phyloP scores from a whole-genome alignment of 2,113 vertebrate genomes.

The Casuarius casuarius region DNA sequence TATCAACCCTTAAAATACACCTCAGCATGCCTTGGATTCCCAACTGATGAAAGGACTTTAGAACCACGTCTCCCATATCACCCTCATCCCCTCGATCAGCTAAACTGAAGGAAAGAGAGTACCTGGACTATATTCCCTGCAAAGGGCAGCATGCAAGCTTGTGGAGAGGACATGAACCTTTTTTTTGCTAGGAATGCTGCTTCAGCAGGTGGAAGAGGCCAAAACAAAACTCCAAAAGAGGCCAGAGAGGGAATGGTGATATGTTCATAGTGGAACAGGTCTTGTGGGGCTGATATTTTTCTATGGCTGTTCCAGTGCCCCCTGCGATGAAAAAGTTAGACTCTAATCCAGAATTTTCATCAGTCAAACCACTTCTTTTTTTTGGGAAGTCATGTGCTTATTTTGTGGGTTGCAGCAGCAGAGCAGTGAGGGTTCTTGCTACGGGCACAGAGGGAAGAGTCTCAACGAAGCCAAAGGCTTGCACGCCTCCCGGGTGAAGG shows the following conservation, averaged over 20 bases:
- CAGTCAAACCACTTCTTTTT: background rate
- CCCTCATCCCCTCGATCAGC: background rate
- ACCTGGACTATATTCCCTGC: background rate
- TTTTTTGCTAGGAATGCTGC: background rate
- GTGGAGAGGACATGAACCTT: background rate
- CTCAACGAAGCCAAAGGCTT: background rate
- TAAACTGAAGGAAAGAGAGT: background rate
- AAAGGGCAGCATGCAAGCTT: background rate
- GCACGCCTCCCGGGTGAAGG: background rate
- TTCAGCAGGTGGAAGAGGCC: background rate
- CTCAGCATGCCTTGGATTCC: background rate
- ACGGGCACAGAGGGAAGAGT: background rate
- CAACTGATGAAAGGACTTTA: background rate
- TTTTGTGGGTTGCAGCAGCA: background rate
- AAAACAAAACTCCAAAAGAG: background rate
- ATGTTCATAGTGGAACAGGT: fast-evolving
- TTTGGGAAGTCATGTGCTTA: background rate
- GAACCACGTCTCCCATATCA: background rate
- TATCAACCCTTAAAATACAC: background rate
- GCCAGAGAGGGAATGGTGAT: background rate
- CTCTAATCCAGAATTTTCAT: background rate
- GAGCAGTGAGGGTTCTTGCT: background rate
- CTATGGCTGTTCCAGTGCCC: background rate
- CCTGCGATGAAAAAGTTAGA: background rate
- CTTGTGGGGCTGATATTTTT: background rate